Conservation (phyloP, 2,797 vertebrate genomes). For the Iguana delicatissima region DNA sequence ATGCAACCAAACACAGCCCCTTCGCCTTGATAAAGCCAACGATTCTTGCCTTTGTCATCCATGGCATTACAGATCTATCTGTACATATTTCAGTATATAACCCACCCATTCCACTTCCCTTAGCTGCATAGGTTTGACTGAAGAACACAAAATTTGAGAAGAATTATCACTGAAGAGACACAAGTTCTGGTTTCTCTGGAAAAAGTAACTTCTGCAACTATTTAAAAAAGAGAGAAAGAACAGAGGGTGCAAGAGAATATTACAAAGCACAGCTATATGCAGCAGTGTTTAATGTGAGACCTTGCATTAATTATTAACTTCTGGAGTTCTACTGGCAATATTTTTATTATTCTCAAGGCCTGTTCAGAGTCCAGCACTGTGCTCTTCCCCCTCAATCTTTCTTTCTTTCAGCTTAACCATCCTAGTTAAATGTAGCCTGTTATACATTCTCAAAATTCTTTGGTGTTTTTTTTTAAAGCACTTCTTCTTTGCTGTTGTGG, state of each 20-base stretch:
- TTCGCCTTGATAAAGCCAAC: background rate
- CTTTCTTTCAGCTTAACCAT: background rate
- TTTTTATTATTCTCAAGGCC: background rate
- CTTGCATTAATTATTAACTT: slow-evolving; percentile 23
- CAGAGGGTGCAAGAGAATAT: background rate
- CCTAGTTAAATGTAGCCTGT: background rate
- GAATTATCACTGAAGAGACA: background rate
- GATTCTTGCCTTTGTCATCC: background rate
- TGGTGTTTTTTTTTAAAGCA: background rate
- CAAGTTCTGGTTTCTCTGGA: background rate
- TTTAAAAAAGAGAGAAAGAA: background rate
- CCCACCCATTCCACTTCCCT: background rate
- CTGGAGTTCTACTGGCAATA: background rate
- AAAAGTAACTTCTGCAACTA: background rate
- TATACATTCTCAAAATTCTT: slow-evolving; percentile 10
- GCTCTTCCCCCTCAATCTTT: background rate
- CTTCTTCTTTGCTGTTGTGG: background rate
- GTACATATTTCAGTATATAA: background rate
- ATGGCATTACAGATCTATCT: background rate
- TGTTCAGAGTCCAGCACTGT: slow-evolving; percentile 25
- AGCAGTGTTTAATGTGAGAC: background rate
- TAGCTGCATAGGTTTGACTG: background rate
- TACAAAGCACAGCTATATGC: background rate
- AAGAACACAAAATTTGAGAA: background rate
- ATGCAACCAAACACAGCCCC: background rate